phyloP scores from a whole-genome alignment of 2,888 invertebrate species.

The Bellardia pandia region DNA sequence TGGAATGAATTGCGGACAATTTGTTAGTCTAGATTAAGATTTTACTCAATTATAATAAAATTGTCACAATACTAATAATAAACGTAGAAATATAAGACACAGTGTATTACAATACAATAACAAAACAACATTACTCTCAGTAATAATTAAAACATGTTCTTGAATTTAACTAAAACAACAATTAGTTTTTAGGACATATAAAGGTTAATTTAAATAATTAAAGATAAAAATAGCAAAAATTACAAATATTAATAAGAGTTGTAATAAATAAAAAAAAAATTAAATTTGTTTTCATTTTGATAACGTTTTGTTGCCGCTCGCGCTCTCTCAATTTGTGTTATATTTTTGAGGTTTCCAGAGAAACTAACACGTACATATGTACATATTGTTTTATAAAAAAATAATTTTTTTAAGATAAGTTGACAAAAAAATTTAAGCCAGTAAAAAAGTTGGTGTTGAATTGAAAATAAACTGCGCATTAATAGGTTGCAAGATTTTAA shows the following conservation, averaged over 20 bases:
- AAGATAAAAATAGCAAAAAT: not conserved
- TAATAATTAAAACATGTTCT: not conserved
- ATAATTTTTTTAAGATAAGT: not conserved
- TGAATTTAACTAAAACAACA: not conserved
- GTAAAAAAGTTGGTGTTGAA: not conserved
- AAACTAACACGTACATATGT: not conserved
- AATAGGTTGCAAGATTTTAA: not conserved
- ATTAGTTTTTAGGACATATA: not conserved
- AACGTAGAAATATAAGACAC: not conserved
- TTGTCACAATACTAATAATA: no score
- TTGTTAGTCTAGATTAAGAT: no score
- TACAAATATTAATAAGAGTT: not conserved
- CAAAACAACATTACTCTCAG: not conserved
- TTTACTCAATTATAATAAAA: no score
- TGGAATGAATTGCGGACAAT: no score
- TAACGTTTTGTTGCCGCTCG: not conserved
- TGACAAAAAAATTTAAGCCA: not conserved
- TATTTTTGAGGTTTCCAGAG: not conserved
- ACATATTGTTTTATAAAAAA: not conserved
- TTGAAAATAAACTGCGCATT: slow-evolving; percentile 39
- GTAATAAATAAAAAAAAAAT: slow-evolving; percentile 16
- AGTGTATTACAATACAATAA: not conserved
- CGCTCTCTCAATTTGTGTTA: not conserved
- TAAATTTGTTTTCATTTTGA: slow-evolving; percentile 50
- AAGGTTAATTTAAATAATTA: slow-evolving; percentile 2